Conservation (phyloP, 1,140 invertebrate genomes). For the Drosophila pruinosa region DNA sequence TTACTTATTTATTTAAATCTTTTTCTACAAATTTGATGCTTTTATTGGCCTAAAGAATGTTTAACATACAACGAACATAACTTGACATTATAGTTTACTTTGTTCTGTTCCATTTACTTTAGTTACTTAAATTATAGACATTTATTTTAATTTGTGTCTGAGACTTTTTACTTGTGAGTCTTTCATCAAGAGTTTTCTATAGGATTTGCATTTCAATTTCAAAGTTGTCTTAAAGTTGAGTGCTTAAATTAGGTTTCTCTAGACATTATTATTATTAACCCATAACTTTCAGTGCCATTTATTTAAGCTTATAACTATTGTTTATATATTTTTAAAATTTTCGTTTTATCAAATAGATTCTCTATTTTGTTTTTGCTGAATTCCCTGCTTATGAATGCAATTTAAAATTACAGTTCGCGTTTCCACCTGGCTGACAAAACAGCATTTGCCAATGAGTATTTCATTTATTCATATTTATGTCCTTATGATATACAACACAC, state of each 20-base stretch:
- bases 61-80: constrained; percentile 28
- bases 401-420: constrained; percentile 27
- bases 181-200: constrained; percentile 24
- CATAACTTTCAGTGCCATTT: constrained; percentile 18
- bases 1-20: neutral
- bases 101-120: neutral
- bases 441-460: constrained; percentile 55
- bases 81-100: neutral
- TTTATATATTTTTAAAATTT: neutral
- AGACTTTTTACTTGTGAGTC: constrained; percentile 31
- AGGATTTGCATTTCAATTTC: neutral
- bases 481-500: constrained; percentile 2
- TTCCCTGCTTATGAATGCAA: constrained; percentile 12
- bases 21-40: neutral
- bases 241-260: constrained; percentile 3
- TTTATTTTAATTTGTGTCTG: constrained; percentile 19
- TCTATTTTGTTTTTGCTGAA: constrained; percentile 11
- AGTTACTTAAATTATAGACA: constrained; percentile 8
- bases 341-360: neutral
- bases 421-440: neutral
- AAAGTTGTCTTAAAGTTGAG: constrained; percentile 3
- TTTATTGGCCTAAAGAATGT: constrained; percentile 7
- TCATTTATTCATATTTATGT: constrained; percentile 6
- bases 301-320: constrained; percentile 1
- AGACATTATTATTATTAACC: neutral